Conservation (phyloP, 2,113 vertebrate genomes). For the Pelodiscus sinensis region DNA sequence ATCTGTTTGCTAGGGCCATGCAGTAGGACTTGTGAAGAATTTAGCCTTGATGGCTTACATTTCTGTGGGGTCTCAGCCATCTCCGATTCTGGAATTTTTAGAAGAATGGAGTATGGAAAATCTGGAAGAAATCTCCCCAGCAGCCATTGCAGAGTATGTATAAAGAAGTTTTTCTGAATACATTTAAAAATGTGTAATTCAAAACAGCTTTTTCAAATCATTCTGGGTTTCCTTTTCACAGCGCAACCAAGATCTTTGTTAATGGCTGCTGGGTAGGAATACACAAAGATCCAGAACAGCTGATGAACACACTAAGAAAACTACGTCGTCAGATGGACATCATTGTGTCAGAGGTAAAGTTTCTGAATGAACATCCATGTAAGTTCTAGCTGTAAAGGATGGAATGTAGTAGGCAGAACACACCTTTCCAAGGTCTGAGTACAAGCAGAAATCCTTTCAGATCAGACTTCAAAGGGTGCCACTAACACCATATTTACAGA, state of each 20-base stretch:
- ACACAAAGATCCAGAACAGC: slow-evolving; percentile 98
- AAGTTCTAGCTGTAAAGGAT: neutral
- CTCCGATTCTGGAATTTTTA: slow-evolving; percentile 98
- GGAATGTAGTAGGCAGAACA: neutral
- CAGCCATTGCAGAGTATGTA: slow-evolving; percentile 96
- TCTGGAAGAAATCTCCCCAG: slow-evolving; percentile 98
- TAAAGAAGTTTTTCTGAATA: neutral
- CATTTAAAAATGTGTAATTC: neutral
- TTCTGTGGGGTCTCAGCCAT: slow-evolving; percentile 98
- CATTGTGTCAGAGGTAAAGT: slow-evolving; percentile 95
- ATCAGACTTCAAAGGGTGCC: accelerated
- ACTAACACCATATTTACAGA: neutral
- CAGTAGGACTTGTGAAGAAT: slow-evolving; percentile 99
- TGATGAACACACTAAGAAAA: slow-evolving; percentile 98
- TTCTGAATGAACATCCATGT: neutral
- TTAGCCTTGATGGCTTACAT: slow-evolving; percentile 98
- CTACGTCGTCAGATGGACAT: slow-evolving; percentile 98
- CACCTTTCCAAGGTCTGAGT: neutral
- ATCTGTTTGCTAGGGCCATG: slow-evolving; percentile 87
- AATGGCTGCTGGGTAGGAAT: slow-evolving; percentile 99
- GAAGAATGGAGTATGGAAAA: slow-evolving; percentile 99
- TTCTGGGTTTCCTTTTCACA: slow-evolving; percentile 50
- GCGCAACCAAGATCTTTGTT: slow-evolving; percentile 99
- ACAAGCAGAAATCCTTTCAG: neutral
- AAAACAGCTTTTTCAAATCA: neutral